Percentiles rank a stretch among this genome's conserved stretches.
These are phyloP conservation scores for Diorhabda sublineata DNA, from an alignment of 1,140 invertebrate genomes.

Conservation along the genomic window DNA sequence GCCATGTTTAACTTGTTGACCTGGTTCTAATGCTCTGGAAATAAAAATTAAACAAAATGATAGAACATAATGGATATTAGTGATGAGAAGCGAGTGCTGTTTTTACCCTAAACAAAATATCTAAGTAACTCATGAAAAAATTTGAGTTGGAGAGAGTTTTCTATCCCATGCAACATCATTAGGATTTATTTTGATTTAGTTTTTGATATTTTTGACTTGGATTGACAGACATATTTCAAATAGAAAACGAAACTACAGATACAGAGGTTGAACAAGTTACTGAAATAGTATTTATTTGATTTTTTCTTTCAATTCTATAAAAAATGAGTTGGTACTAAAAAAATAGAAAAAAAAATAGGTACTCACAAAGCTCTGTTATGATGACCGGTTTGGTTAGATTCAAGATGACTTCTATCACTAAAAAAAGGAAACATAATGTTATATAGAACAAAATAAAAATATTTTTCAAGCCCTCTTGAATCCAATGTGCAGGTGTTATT, in stretches of 20 bases:
- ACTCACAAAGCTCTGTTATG: conserved; percentile 20
- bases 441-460: conserved; percentile 10
- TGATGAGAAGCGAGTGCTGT: conserved; percentile 3
- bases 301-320: no score
- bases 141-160: no score
- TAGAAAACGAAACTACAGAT: no score
- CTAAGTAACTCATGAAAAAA: no score
- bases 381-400: conserved; percentile 19
- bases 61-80: conserved; percentile 14
- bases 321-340: background rate
- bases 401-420: conserved; percentile 17
- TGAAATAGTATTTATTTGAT: no score
- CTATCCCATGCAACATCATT: no score
- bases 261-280: no score
- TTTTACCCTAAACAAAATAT: no score
- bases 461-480: conserved; percentile 11
- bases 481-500: conserved; percentile 8
- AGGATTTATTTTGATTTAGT: no score
- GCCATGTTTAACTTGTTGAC: conserved; percentile 47
- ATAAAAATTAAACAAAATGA: conserved; percentile 32
- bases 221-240: no score
- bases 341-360: conserved; percentile 10
- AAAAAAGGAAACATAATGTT: conserved; percentile 17
- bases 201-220: no score
- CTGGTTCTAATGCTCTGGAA: conserved; percentile 48